Evolutionary conservation across 2,888 invertebrate species (phyloP), one percentile per base, ranked within the genome.

Genomic region (Euplagia quadripunctaria): DNA sequence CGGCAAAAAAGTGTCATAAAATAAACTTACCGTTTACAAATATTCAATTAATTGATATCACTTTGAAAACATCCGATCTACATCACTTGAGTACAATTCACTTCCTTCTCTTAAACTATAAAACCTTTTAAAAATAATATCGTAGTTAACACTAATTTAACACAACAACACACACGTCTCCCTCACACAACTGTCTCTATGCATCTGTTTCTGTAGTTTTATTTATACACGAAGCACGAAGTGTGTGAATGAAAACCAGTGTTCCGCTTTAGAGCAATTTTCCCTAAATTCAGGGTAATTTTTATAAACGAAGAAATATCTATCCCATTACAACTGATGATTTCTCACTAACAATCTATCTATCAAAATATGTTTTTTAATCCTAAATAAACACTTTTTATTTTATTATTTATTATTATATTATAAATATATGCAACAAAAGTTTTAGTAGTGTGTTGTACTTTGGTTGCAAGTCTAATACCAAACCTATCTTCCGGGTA

Each of bases 81-180:
- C 68, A 68, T 68, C 55, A 55, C 68, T 17, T 12, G 7, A 17
- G n/a, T 5, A 67, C 52, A 42, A n/a, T 42, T 42, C 68, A 68
- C 52, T 51, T 42, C 41, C 17, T 41, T 49, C n/a, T 20, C 8
- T 20, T 20, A 11, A 1, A 31, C 31, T 12, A 58, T 58, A 20
- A 66, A 68, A 2, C 6, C 42, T 41, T 41, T 31, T 17, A 16
- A 42, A 64, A 46, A 64, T 46, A 43, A 46, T 51, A 51, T 42
- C 12, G 68, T 42, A 41, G 31, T 31, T 31, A 31, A 12, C n/a
- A 68, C 55, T 68, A 42, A 42, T 42, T 42, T 7, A 0, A 68
- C 68, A n/a, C 52, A 9, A 20, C 16, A 66, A 31, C 31, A 31
- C 31, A 31, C 49, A 31, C 65, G 65, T 66, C 20, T 9, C 3